Evolutionary conservation across 2,113 vertebrate genomes (phyloP), one percentile per base, ranked within the genome.

Genomic region (Melanotaenia duboulayi): DNA sequence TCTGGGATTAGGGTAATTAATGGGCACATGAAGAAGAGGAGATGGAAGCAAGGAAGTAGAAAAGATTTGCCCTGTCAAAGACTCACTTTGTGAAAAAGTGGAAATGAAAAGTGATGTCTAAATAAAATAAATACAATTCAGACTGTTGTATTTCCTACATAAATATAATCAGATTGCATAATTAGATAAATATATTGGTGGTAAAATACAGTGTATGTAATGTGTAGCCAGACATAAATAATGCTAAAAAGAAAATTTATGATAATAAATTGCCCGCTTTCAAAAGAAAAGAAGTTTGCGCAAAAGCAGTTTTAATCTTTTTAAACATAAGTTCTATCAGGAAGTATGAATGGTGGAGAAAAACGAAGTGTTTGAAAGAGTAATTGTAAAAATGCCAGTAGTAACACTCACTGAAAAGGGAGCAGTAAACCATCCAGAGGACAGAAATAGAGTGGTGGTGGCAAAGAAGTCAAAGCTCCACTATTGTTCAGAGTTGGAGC

Each of bases 401-500:
- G 3, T 28, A 35, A 35, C 32, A 35, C 32, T 35, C 32, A 35
- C 32, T 35, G 32, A 35, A 35, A 35, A 35, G 32, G 32, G 8
- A 35, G 32, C 32, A 6, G 32, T 35, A 7, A 35, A 35, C 4
- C 32, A n/a, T 7, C 32, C 8, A 8, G 8, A 35, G 32, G 32
- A 35, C 32, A 35, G 4, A 35, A 35, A 35, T 32, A 20, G 40
- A 50, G 35, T 32, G 6, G 49, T 32, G n/a, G 19, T 60, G 64
- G 49, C 71, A 78, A 24, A 80, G 23, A 62, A 82, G 62, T 83
- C 55, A 58, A 60, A 78, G 44, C 46, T 14, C 49, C 35, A 55
- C 54, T 61, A 51, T 82, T 65, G 71, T 71, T 76, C 32, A 39
- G 52, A 66, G 37, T 54, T 71, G 64, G 63, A 80, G 57, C 82